Percentiles rank a stretch among this genome's conserved stretches.
Evolutionary conservation across 1,140 invertebrate species (phyloP).

Genomic region (Myzus persicae): DNA sequence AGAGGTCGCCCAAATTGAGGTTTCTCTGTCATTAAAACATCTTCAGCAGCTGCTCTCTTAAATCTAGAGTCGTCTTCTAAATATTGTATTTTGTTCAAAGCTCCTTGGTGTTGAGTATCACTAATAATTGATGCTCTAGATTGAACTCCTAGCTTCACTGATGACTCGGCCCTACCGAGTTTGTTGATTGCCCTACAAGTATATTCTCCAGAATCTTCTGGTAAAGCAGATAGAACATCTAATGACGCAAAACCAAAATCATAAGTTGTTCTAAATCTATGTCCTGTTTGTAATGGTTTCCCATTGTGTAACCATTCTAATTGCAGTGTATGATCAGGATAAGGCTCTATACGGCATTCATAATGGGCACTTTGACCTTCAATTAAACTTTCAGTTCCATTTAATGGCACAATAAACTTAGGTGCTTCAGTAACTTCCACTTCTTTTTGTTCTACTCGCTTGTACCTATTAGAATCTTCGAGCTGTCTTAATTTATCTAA

Average conservation of each 20-base stretch:
- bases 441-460: constrained; percentile 83
- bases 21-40: constrained; percentile 79
- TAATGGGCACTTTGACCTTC: constrained; percentile 94
- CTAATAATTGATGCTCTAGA: constrained; percentile 86
- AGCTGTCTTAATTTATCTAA: constrained; percentile 85
- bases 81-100: constrained; percentile 88
- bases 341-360: constrained; percentile 94
- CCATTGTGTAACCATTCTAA: constrained; percentile 96
- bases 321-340: constrained; percentile 90
- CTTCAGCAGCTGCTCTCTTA: constrained; percentile 75
- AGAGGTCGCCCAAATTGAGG: constrained; percentile 89
- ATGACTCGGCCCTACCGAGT: constrained; percentile 81
- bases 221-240: constrained; percentile 91
- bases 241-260: constrained; percentile 96
- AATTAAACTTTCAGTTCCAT: constrained; percentile 79
- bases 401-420: constrained; percentile 84
- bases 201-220: constrained; percentile 93
- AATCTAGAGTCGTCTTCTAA: constrained; percentile 87
- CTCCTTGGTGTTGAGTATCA: constrained; percentile 94
- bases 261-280: constrained; percentile 88
- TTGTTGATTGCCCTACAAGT: constrained; percentile 89
- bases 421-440: constrained; percentile 82
- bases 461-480: constrained; percentile 82
- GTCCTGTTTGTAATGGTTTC: constrained; percentile 87
- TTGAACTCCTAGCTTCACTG: constrained; percentile 81